A percentile compares a stretch with the other conserved stretches of the same genome.
Evolutionary conservation across 2,888 invertebrate species (phyloP).

Genomic region (Neoascia interrupta): DNA sequence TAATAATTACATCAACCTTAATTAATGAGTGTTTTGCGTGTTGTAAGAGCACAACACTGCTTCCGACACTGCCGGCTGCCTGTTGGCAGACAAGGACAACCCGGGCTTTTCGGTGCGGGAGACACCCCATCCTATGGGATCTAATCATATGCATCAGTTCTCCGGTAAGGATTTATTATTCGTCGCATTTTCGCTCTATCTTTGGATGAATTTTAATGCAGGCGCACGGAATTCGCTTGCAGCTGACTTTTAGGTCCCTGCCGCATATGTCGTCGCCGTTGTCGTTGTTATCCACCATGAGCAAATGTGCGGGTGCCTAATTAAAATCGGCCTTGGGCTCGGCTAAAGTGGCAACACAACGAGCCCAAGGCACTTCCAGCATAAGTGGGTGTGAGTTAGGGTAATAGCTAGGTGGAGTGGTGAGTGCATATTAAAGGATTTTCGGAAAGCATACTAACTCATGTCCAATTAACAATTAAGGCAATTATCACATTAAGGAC

Average conservation of each 20-base stretch:
- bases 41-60: slow-evolving; percentile 57
- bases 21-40: slow-evolving; percentile 69
- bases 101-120: not conserved
- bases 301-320: slow-evolving; percentile 56
- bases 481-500: slow-evolving; percentile 59
- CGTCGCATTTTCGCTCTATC: slow-evolving; percentile 35
- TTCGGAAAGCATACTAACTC: slow-evolving; percentile 53
- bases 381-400: not conserved
- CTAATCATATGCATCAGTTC: slow-evolving; percentile 68
- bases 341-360: too few relatives aligned
- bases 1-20: slow-evolving; percentile 68
- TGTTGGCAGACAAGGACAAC: slow-evolving; percentile 28
- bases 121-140: slow-evolving; percentile 17
- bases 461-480: slow-evolving; percentile 66
- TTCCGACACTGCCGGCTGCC: slow-evolving; percentile 27
- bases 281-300: slow-evolving; percentile 1
- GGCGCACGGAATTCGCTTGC: slow-evolving; percentile 31
- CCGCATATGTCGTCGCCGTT: slow-evolving; percentile 2
- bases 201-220: slow-evolving; percentile 53
- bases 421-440: slow-evolving; percentile 55
- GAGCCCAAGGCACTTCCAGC: not conserved
- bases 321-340: slow-evolving; percentile 41
- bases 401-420: slow-evolving; percentile 1
- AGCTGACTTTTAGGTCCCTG: slow-evolving; percentile 28
- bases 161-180: slow-evolving; percentile 57